phyloP scores from a whole-genome alignment of 1,140 invertebrate genomes.

The Harlomillsia oculata region DNA sequence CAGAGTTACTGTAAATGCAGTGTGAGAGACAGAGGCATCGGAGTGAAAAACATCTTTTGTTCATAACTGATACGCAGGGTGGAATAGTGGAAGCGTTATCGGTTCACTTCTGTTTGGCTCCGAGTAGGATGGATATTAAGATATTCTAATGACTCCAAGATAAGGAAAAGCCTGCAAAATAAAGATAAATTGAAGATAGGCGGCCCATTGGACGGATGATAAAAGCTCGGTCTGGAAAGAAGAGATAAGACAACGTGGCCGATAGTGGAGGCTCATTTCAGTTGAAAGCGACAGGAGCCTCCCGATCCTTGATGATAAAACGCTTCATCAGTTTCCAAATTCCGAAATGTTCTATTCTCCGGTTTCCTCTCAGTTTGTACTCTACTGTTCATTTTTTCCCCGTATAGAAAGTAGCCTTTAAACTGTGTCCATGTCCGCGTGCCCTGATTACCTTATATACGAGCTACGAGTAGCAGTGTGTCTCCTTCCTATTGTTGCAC shows the following conservation, averaged over 20 bases:
- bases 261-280: constrained; percentile 27
- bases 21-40: constrained; percentile 21
- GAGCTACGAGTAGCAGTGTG: no score
- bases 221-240: constrained; percentile 34
- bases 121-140: constrained; percentile 34
- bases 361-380: background rate
- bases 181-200: constrained; percentile 37
- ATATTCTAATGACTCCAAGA: constrained; percentile 36
- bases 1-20: constrained; percentile 12
- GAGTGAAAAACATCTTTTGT: constrained; percentile 32
- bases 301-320: constrained; percentile 29
- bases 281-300: constrained; percentile 15
- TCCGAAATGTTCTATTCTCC: constrained; percentile 24
- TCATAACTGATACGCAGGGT: constrained; percentile 27
- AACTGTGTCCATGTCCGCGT: no score
- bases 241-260: constrained; percentile 32
- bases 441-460: no score
- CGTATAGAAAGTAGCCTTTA: no score
- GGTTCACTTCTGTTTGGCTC: constrained; percentile 31
- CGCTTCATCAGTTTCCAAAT: constrained; percentile 35
- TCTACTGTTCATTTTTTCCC: no score
- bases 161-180: constrained; percentile 36
- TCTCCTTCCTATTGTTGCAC: no score
- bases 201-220: constrained; percentile 34
- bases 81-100: constrained; percentile 28